Base-by-base conservation (phyloP, 2,888 invertebrate genomes). In the Argynnis bischoffii region DNA sequence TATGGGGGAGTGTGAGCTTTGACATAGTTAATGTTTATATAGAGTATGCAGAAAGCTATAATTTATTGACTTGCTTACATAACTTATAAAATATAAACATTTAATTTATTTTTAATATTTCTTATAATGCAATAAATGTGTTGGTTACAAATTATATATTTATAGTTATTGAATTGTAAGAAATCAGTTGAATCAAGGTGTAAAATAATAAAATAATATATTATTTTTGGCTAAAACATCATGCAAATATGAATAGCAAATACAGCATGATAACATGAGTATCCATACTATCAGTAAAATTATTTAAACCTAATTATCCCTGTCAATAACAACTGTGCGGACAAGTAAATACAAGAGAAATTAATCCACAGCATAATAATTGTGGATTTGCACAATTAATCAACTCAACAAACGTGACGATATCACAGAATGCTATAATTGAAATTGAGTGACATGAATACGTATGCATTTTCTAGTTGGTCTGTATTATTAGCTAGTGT, bases 301-400 rank as follows among this genome's bases (percentile, higher is more conserved):
- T 55, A 60, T 64, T 46, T 55, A 55, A 63, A 66, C 55, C 18
- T 50, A 60, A 64, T 69, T 60, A 69, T 5, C 15, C 18, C 55
- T 55, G 66, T 67, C 67, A 64, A 56, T 67, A 56, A 69, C 67
- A 64, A 59, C 35, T 50, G 54, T 55, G 57, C 63, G 51, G 26
- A 18, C 47, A 31, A 31, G 47, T 57, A 47, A 21, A 54, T 15
- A 56, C 53, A 64, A 60, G 55, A 55, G 63, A 59, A 51, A 66
- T 60, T 61, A 60, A 60, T 66, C 47, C 55, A 41, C 18, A 55
- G 15, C 35, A 48, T 11, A 48, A 65, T 59, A 53, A 53, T 61
- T 60, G 53, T 51, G 47, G 51, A 51, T 60, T 55, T 55, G 15
- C 47, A 51, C 60, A 51, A 64, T 64, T 61, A 64, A 67, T 69